Evolutionary conservation across 2,888 invertebrate genomes (phyloP).

Genomic region (Drosophila histrio): DNA sequence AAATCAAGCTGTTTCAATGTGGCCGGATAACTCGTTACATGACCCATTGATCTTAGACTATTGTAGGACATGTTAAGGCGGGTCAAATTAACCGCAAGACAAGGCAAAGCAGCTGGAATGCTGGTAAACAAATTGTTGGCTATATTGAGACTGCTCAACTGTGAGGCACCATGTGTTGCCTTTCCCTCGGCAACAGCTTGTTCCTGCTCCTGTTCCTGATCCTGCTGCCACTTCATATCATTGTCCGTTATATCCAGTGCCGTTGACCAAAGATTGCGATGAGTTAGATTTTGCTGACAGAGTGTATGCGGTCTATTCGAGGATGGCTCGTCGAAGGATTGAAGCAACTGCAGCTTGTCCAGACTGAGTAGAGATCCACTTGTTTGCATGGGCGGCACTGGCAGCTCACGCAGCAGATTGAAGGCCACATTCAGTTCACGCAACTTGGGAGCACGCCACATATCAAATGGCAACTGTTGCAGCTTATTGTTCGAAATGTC

Average conservation of each 20-base stretch:
- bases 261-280: conserved; percentile 91
- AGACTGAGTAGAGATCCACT: conserved; percentile 80
- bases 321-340: conserved; percentile 76
- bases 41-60: conserved; percentile 90
- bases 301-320: conserved; percentile 72
- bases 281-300: conserved; percentile 86
- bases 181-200: conserved; percentile 77
- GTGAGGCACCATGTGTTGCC: conserved; percentile 86
- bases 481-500: conserved; percentile 98
- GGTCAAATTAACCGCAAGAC: conserved; percentile 93
- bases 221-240: conserved; percentile 85
- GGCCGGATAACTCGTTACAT: conserved; percentile 95
- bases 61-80: conserved; percentile 97
- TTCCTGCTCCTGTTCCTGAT: conserved; percentile 52
- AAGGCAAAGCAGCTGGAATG: conserved; percentile 94
- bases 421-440: conserved; percentile 95
- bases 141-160: conserved; percentile 91
- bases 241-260: conserved; percentile 88
- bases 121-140: conserved; percentile 95
- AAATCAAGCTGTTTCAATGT: conserved; percentile 95
- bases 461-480: conserved; percentile 90
- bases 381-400: conserved; percentile 85
- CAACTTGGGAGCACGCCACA: conserved; percentile 94
- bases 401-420: conserved; percentile 92
- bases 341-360: conserved; percentile 80